A percentile compares a stretch with the other conserved stretches of the same genome.
phyloP scores from a whole-genome alignment of 2,797 vertebrate species.

The Bucorvus abyssinicus region DNA sequence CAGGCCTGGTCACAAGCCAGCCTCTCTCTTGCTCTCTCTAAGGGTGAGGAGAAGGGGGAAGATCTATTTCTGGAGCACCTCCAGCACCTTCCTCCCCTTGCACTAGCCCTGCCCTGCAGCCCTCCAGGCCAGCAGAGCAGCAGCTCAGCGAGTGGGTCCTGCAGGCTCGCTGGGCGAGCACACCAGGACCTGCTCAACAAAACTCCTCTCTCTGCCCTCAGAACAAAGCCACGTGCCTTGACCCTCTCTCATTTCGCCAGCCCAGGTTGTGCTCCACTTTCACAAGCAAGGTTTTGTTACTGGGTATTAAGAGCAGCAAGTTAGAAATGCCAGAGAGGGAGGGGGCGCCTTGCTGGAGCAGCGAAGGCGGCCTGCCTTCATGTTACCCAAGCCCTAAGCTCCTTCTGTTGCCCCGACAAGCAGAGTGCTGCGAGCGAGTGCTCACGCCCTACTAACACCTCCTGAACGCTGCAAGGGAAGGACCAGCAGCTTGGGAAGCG shows the following conservation, averaged over 20 bases:
- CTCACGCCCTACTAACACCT: not conserved
- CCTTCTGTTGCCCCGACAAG: not conserved
- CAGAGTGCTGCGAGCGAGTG: not conserved
- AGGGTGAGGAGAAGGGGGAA: not conserved
- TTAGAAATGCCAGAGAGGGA: not conserved
- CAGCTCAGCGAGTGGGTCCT: not conserved
- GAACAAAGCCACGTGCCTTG: not conserved
- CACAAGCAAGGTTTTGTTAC: not conserved
- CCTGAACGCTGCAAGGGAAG: accelerated
- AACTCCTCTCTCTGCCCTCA: not conserved
- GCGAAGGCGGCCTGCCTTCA: not conserved
- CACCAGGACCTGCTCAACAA: not conserved
- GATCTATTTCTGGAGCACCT: not conserved
- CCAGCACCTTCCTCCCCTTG: accelerated
- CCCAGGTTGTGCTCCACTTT: not conserved
- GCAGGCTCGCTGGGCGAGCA: not conserved
- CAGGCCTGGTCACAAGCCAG: not conserved
- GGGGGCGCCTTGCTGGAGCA: not conserved
- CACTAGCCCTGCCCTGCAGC: not conserved
- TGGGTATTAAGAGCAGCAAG: not conserved
- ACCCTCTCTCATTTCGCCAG: not conserved
- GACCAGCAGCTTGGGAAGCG: not conserved
- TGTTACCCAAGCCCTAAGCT: not conserved
- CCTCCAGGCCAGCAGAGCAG: not conserved
- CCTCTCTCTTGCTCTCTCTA: not conserved